These are phyloP conservation scores for Dilophus febrilis DNA, from an alignment of 2,888 invertebrate species.

Conservation along the genomic window DNA sequence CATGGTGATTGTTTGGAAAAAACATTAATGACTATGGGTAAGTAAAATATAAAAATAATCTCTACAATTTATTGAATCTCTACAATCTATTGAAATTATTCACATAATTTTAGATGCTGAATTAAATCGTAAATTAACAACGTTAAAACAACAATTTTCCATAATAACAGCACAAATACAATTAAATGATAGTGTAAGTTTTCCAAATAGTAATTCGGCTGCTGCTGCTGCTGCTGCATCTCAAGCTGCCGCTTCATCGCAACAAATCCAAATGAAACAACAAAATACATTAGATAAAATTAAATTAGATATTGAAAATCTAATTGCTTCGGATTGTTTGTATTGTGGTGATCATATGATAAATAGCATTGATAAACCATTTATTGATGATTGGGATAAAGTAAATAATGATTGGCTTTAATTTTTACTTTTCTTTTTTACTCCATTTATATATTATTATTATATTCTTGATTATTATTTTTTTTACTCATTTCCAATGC, in stretches of 20 bases:
- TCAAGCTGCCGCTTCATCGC: neutral
- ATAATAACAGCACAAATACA: conserved; percentile 16
- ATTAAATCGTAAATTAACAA: conserved; percentile 18
- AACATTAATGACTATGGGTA: conserved; percentile 42
- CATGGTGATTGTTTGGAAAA: conserved; percentile 81
- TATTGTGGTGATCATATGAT: conserved; percentile 90
- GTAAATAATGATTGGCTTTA: conserved; percentile 76
- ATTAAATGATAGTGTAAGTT: conserved; percentile 2
- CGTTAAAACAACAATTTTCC: conserved; percentile 24
- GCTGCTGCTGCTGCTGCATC: neutral
- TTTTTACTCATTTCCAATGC: too few species aligned
- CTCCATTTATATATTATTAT: too few species aligned
- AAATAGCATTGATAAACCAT: conserved; percentile 74
- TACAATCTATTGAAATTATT: too few species aligned
- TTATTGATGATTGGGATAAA: conserved; percentile 68
- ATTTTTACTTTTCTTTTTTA: too few species aligned
- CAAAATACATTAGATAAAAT: conserved; percentile 42
- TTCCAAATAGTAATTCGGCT: neutral
- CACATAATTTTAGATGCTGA: conserved; percentile 15
- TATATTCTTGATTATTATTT: too few species aligned
- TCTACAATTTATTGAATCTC: too few species aligned
- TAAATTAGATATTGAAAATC: conserved; percentile 70
- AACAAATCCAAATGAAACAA: conserved; percentile 28
- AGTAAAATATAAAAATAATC: conserved; percentile 19
- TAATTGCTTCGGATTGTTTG: conserved; percentile 80